Evolutionary conservation across 2,113 vertebrate genomes (phyloP).

Genomic region (Coptodon rendalli): DNA sequence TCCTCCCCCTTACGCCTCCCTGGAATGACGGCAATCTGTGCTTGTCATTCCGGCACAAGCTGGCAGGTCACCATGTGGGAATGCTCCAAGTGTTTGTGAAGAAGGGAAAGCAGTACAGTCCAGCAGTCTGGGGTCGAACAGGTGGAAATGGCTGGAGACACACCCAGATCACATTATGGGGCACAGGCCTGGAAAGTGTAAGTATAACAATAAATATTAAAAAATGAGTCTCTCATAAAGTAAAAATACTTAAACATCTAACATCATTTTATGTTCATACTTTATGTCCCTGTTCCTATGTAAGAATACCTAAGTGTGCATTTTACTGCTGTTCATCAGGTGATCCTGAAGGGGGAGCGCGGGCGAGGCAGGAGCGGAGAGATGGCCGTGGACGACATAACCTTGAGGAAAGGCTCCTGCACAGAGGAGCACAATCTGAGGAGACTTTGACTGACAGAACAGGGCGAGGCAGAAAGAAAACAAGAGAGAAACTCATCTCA

Average conservation of each 20-base stretch:
- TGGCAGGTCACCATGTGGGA: constrained; percentile 81
- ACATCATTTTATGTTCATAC: not conserved
- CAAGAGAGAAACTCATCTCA: constrained; percentile 32
- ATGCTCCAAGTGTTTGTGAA: constrained; percentile 88
- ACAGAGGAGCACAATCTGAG: constrained; percentile 74
- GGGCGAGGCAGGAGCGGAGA: constrained; percentile 79
- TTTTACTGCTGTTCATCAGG: constrained; percentile 62
- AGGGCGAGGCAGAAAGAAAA: constrained; percentile 3
- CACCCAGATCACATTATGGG: constrained; percentile 82
- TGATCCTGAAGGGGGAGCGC: constrained; percentile 91
- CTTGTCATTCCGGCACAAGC: constrained; percentile 87
- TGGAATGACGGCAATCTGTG: constrained; percentile 80
- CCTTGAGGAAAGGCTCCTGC: constrained; percentile 84
- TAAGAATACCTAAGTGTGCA: not conserved
- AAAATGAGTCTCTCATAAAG: not conserved
- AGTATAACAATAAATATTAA: constrained; percentile 59
- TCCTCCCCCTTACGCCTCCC: constrained; percentile 74
- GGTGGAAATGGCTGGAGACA: constrained; percentile 87
- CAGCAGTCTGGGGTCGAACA: constrained; percentile 85
- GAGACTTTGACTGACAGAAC: constrained; percentile 56
- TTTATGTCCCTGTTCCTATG: not conserved
- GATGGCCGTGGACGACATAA: constrained; percentile 90
- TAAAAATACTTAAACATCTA: not conserved
- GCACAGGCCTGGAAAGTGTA: constrained; percentile 81
- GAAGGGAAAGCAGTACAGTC: constrained; percentile 75